These are phyloP conservation scores for Austrofundulus limnaeus DNA, from an alignment of 2,113 vertebrate species.

Conservation along the genomic window DNA sequence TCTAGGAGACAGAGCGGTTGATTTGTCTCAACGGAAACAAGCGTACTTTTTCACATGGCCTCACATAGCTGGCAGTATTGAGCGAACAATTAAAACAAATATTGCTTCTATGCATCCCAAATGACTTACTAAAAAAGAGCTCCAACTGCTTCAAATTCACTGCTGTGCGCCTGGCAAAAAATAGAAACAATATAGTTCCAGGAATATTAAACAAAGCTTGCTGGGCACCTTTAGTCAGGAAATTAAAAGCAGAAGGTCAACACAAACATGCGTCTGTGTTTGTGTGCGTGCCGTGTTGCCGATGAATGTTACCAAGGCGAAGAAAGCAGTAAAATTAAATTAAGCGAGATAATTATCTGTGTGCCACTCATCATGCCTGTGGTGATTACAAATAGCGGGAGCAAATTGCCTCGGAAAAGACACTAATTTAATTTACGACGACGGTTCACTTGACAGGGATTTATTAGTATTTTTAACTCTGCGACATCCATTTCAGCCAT, in stretches of 20 bases:
- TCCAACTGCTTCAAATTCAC: background rate
- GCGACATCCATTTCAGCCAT: constrained; percentile 8
- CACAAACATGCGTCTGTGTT: constrained; percentile 35
- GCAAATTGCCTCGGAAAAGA: constrained; percentile 21
- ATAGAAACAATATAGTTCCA: constrained; percentile 9
- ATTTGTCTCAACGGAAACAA: background rate
- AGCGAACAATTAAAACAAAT: background rate
- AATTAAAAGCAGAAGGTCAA: constrained; percentile 52
- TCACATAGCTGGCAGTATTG: background rate
- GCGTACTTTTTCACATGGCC: background rate
- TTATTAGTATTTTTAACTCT: background rate
- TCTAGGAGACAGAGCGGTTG: background rate
- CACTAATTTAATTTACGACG: constrained; percentile 18
- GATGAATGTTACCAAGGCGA: constrained; percentile 23
- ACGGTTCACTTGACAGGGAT: constrained; percentile 19
- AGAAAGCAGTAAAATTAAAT: constrained; percentile 49
- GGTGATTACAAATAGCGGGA: constrained; percentile 32
- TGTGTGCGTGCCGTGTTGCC: constrained; percentile 4
- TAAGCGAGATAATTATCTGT: constrained; percentile 38
- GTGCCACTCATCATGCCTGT: background rate
- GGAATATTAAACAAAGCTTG: constrained; percentile 45
- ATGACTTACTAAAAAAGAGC: background rate
- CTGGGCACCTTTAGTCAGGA: constrained; percentile 47
- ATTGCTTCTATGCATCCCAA: background rate
- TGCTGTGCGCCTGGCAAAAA: background rate